Percentiles rank a stretch among this genome's conserved stretches.
These are phyloP conservation scores for Muricea muricata DNA, from an alignment of 92 coral and sea anemone species.

Conservation along the genomic window DNA sequence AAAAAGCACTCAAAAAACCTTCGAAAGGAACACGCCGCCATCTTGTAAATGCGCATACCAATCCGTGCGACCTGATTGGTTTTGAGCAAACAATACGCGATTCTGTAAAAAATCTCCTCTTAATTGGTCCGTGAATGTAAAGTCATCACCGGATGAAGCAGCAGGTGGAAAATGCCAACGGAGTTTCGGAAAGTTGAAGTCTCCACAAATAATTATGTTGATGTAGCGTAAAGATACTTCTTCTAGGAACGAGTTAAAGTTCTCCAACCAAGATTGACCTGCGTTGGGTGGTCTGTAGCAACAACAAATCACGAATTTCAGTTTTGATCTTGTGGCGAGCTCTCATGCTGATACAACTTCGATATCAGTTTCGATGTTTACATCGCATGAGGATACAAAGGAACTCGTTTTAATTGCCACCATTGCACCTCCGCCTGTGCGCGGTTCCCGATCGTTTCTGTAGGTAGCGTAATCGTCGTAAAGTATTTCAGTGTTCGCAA, in stretches of 20 bases:
- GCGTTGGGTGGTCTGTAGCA: slow-evolving; percentile 55
- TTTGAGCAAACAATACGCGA: too few relatives aligned
- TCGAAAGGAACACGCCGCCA: too few relatives aligned
- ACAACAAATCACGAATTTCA: slow-evolving; percentile 38
- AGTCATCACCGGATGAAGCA: slow-evolving; percentile 48
- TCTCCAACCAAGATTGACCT: slow-evolving; percentile 47
- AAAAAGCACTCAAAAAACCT: too few relatives aligned
- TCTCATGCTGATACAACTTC: slow-evolving; percentile 44
- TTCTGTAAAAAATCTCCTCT: too few relatives aligned
- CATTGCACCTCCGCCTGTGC: slow-evolving; percentile 64
- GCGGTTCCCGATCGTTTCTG: slow-evolving; percentile 61
- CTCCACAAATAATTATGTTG: slow-evolving; percentile 41
- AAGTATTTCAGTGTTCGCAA: slow-evolving; percentile 59
- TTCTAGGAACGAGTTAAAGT: slow-evolving; percentile 48
- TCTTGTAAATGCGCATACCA: too few relatives aligned
- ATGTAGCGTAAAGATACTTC: slow-evolving; percentile 25
- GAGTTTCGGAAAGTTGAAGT: slow-evolving; percentile 46
- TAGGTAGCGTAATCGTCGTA: slow-evolving; percentile 39
- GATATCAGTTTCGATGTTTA: slow-evolving; percentile 40
- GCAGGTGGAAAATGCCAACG: slow-evolving; percentile 44
- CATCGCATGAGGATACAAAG: slow-evolving; percentile 49
- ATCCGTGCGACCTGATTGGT: too few relatives aligned
- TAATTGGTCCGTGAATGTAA: slow-evolving; percentile 37
- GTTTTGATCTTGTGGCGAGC: slow-evolving; percentile 25
- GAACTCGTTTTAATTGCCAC: slow-evolving; percentile 57